Evolutionary conservation across 2,113 vertebrate species (phyloP).

Genomic region (Anoplopoma fimbria): DNA sequence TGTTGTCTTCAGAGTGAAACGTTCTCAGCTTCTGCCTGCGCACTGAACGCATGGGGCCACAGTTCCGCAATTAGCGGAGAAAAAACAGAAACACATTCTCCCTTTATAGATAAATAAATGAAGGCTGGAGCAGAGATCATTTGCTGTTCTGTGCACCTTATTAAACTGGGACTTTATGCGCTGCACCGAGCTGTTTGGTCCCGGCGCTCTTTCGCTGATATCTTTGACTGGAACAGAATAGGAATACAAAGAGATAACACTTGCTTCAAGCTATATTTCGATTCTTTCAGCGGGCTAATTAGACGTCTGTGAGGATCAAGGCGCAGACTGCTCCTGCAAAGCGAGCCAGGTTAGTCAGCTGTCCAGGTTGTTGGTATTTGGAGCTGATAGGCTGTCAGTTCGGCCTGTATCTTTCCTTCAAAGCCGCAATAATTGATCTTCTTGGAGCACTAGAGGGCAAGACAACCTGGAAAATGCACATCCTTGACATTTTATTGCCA

Average conservation of each 20-base stretch:
- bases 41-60: slow-evolving; percentile 11
- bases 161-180: slow-evolving; percentile 21
- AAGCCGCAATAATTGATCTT: not conserved
- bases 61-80: slow-evolving; percentile 46
- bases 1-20: slow-evolving; percentile 17
- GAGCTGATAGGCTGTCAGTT: slow-evolving; percentile 3
- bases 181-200: slow-evolving; percentile 16
- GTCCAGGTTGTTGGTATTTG: not conserved
- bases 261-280: slow-evolving; percentile 7
- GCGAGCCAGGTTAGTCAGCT: not conserved
- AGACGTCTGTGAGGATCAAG: not conserved
- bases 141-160: slow-evolving; percentile 26
- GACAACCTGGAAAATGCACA: not conserved
- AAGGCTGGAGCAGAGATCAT: slow-evolving; percentile 34
- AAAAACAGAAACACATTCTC: not conserved
- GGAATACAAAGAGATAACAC: slow-evolving; percentile 4
- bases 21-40: slow-evolving; percentile 29
- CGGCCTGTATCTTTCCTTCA: not conserved
- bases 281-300: slow-evolving; percentile 26
- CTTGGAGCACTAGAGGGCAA: not conserved
- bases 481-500: not conserved
- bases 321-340: not conserved
- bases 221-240: slow-evolving; percentile 4
- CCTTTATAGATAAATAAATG: slow-evolving; percentile 19
- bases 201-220: not conserved